Base-by-base conservation (phyloP, 1,140 invertebrate species). In the Sminthurides bifidus region DNA sequence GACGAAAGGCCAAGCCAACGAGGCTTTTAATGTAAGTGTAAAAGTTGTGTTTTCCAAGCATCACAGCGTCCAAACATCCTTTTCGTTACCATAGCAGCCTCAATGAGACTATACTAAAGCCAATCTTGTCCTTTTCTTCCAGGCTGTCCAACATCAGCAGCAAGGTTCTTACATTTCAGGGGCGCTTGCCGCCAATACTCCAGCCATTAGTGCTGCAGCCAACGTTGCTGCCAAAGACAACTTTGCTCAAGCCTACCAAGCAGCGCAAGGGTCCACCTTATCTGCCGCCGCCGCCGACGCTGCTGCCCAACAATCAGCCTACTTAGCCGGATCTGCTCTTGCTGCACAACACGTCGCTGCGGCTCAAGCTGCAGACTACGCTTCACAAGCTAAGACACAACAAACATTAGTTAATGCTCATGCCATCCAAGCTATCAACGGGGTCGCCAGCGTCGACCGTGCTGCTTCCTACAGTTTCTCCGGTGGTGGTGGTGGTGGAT, bases 191-290 rank as follows among this genome's bases (percentile, higher is more conserved):
- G 38, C 54, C 1, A 53, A 50, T 21, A 15, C 51, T n/a, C 57
- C 58, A 45, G 46, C 55, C 10, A 56, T 56, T 31, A 38, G 24
- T 1, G 54, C 54, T 0, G 59, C 54, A 5, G 59, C 52, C 3
- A 50, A 60, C 26, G 27, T 40, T 14, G 58, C 58, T 3, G 44
- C 58, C 21, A 56, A 60, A 41, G 53, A 56, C 27, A 60, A 60
- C 38, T 60, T 60, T 49, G 58, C 58, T 40, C 58, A 60, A 29
- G 58, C 58, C 15, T 60, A 60, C 15, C 58, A 60, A 29, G 58
- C 58, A 12, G 58, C 58, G 6, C 58, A 60, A 49, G 58, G 58
- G 3, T 33, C 26, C 3, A 56, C 58, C 17, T 31, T 60, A 8
- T 40, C 41, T 21, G 58, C 58, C 5, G 58, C 58, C 5, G 58